phyloP scores from a whole-genome alignment of 2,888 invertebrate species.

The Drosophila phalerata region DNA sequence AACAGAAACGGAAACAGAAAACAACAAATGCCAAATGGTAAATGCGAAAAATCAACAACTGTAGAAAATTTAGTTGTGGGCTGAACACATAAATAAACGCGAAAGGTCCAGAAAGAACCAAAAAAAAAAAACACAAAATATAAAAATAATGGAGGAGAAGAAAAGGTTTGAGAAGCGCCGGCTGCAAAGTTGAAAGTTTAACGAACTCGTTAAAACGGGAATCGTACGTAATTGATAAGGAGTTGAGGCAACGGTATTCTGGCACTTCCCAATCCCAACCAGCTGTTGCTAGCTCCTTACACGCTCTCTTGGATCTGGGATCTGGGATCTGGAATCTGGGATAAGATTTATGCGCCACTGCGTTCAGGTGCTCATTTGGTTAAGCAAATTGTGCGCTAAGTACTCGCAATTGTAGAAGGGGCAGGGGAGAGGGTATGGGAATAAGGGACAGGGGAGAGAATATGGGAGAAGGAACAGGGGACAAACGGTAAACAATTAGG shows the following conservation, averaged over 20 bases:
- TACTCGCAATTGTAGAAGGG: slow-evolving; percentile 19
- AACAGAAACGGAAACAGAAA: slow-evolving; percentile 35
- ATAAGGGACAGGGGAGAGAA: not conserved
- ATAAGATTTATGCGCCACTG: slow-evolving; percentile 67
- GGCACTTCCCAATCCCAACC: slow-evolving; percentile 33
- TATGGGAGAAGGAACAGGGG: slow-evolving; percentile 8
- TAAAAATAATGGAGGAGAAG: not conserved
- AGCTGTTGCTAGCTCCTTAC: slow-evolving; percentile 56
- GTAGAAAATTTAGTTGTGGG: slow-evolving; percentile 72
- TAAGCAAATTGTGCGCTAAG: slow-evolving; percentile 73
- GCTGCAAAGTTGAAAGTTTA: slow-evolving; percentile 77
- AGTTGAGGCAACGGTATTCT: slow-evolving; percentile 56
- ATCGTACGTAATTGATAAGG: slow-evolving; percentile 79
- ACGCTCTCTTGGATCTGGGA: not conserved
- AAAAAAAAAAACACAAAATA: not conserved
- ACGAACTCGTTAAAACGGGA: slow-evolving; percentile 82
- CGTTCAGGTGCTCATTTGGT: slow-evolving; percentile 59
- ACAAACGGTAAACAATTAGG: slow-evolving; percentile 66
- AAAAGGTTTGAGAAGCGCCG: slow-evolving; percentile 31
- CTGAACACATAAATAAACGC: slow-evolving; percentile 64
- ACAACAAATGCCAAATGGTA: slow-evolving; percentile 21
- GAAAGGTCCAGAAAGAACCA: slow-evolving; percentile 6
- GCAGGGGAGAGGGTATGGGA: not conserved
- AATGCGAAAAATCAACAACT: slow-evolving; percentile 61
- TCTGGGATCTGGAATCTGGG: slow-evolving; percentile 9